Conservation (phyloP, 2,797 vertebrate species). For the Lagorchestes hirsutus region DNA sequence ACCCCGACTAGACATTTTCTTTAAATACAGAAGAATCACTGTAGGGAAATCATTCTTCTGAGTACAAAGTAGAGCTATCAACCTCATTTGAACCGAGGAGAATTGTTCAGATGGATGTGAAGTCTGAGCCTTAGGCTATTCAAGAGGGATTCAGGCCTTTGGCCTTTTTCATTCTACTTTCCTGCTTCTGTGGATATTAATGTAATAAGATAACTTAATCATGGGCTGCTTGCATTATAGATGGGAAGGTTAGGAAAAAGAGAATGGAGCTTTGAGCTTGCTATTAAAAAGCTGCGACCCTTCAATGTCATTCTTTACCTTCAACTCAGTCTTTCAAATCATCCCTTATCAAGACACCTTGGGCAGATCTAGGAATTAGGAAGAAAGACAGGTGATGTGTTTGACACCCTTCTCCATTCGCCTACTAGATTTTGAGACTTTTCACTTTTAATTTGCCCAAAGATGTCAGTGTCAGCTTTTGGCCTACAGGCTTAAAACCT, state of each 20-base stretch:
- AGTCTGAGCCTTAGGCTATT: not conserved
- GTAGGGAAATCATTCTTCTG: not conserved
- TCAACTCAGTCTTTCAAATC: not conserved
- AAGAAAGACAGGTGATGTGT: not conserved
- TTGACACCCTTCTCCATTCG: not conserved
- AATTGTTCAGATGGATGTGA: not conserved
- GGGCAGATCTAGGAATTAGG: not conserved
- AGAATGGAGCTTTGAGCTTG: not conserved
- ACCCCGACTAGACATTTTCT: not conserved
- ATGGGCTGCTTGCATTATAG: not conserved
- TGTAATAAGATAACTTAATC: not conserved
- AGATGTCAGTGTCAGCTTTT: not conserved
- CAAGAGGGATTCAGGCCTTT: slow-evolving; percentile 1
- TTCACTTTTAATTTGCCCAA: not conserved
- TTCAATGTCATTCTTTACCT: not conserved
- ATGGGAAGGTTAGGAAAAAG: not conserved
- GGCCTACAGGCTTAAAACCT: not conserved
- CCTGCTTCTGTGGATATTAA: not conserved
- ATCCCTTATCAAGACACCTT: not conserved
- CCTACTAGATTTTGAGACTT: not conserved
- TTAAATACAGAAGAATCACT: not conserved
- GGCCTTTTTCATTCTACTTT: not conserved
- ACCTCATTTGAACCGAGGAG: not conserved
- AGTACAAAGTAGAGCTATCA: not conserved
- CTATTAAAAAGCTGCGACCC: not conserved